phyloP scores from a whole-genome alignment of 2,797 vertebrate genomes.

The Xyrichtys novacula region DNA sequence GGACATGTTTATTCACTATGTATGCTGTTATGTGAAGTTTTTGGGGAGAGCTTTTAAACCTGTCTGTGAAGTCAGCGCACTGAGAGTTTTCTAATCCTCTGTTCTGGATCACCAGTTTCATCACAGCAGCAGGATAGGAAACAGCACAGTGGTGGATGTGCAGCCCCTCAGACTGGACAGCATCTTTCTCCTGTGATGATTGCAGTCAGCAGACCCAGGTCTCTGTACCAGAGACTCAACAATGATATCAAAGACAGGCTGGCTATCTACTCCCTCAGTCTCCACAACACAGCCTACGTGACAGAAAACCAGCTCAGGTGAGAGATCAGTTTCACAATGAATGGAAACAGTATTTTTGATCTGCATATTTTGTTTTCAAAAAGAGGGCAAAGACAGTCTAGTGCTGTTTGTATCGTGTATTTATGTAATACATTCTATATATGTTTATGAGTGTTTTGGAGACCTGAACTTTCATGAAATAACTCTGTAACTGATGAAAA shows the following conservation, averaged over 20 bases:
- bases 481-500: too few species aligned
- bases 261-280: slow-evolving; percentile 30
- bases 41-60: background rate
- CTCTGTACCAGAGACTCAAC: slow-evolving; percentile 67
- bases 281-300: slow-evolving; percentile 1
- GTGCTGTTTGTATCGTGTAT: background rate
- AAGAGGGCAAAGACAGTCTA: background rate
- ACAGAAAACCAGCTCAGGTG: slow-evolving; percentile 63
- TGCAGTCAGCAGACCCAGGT: slow-evolving; percentile 59
- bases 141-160: slow-evolving; percentile 13
- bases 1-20: background rate
- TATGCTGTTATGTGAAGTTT: background rate
- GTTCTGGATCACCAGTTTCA: slow-evolving; percentile 21
- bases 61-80: background rate
- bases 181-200: slow-evolving; percentile 55
- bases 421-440: background rate
- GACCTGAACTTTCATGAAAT: too few species aligned
- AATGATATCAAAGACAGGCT: slow-evolving; percentile 50
- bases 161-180: slow-evolving; percentile 3
- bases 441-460: background rate
- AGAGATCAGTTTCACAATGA: slow-evolving; percentile 30
- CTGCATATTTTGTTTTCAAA: background rate
- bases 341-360: background rate
- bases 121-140: slow-evolving; percentile 22
- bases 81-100: slow-evolving; percentile 19